Conservation (phyloP, 1,140 invertebrate genomes). For the Triops longicaudatus region DNA sequence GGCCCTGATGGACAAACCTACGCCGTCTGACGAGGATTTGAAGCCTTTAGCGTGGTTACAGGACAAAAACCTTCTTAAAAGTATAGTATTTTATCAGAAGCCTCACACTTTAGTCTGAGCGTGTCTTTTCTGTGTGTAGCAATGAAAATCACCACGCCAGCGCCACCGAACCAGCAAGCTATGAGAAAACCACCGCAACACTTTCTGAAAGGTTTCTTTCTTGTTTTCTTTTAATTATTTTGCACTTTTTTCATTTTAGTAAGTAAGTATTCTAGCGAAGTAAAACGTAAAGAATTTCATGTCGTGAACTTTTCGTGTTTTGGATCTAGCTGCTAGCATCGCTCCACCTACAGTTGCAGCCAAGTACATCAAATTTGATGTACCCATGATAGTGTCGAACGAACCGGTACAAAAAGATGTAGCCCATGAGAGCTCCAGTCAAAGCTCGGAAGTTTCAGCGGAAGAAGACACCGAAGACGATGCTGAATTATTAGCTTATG, state of each 20-base stretch:
- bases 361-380: not conserved
- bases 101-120: not conserved
- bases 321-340: not conserved
- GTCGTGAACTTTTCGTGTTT: slow-evolving; percentile 30
- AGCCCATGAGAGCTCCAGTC: not conserved
- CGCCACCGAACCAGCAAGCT: slow-evolving; percentile 11
- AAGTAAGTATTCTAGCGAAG: too few species aligned
- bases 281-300: slow-evolving; percentile 34
- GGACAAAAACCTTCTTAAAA: slow-evolving; percentile 79
- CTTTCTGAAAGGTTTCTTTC: slow-evolving; percentile 23
- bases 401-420: not conserved
- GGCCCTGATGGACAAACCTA: not conserved
- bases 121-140: slow-evolving; percentile 26
- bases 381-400: not conserved
- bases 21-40: slow-evolving; percentile 63
- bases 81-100: slow-evolving; percentile 36
- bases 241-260: too few species aligned
- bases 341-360: not conserved
- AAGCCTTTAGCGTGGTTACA: slow-evolving; percentile 84
- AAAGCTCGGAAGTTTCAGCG: not conserved
- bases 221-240: too few species aligned
- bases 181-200: slow-evolving; percentile 25
- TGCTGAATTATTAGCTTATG: slow-evolving; percentile 28
- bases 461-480: slow-evolving; percentile 29
- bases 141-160: slow-evolving; percentile 20